Evolutionary conservation across 2,888 invertebrate genomes (phyloP).

Genomic region (Gymnosoma rotundatum): DNA sequence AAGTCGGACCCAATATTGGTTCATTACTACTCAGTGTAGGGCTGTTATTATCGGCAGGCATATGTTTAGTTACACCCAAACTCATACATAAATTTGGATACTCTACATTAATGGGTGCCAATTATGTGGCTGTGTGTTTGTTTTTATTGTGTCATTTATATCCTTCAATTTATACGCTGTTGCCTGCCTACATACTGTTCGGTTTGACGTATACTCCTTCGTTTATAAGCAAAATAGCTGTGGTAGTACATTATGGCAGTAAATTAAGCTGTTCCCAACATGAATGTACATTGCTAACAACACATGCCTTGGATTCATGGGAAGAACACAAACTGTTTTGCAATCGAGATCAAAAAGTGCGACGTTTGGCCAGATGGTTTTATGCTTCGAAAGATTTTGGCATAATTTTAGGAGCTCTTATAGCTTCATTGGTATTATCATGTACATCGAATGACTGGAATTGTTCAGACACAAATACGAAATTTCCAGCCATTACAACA

Average conservation of each 20-base stretch:
- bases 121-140: conserved; percentile 84
- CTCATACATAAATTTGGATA: conserved; percentile 84
- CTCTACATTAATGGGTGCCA: conserved; percentile 82
- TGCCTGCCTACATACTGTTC: conserved; percentile 83
- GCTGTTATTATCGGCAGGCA: conserved; percentile 85
- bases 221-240: conserved; percentile 79
- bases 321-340: conserved; percentile 82
- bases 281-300: conserved; percentile 76
- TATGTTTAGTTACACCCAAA: conserved; percentile 83
- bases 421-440: conserved; percentile 83
- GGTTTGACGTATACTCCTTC: conserved; percentile 84
- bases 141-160: conserved; percentile 86
- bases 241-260: conserved; percentile 80
- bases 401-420: conserved; percentile 83
- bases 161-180: conserved; percentile 83
- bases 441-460: conserved; percentile 80
- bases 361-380: conserved; percentile 84
- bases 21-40: conserved; percentile 86
- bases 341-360: conserved; percentile 82
- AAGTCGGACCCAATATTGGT: conserved; percentile 83
- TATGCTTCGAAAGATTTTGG: conserved; percentile 85
- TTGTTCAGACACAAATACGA: conserved; percentile 72
- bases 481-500: conserved; percentile 5
- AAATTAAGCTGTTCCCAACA: conserved; percentile 81
- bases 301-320: conserved; percentile 74